Base-by-base conservation (phyloP, 2,888 invertebrate genomes). In the Pardosa pseudoannulata region DNA sequence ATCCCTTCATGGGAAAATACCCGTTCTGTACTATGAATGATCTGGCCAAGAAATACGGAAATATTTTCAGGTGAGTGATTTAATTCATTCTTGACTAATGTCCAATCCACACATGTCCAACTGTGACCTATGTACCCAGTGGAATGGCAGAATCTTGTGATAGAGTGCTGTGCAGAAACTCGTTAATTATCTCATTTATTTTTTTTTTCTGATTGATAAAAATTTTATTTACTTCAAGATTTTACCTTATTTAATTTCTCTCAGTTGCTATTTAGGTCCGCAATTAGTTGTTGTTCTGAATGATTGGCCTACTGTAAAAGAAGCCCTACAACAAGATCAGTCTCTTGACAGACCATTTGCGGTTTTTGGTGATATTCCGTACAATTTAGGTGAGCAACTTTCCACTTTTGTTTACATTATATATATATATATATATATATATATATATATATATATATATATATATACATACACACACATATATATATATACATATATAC, bases 251-350 rank as follows among this genome's bases (percentile, higher is more conserved):
- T n/a, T 9, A 36, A 46, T 65, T n/a, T 68, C 36, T 27, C 46
- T 79, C 19, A 79, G 79, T 9, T 7, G 72, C 13, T 32, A 65
- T 32, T 31, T 72, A 23, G 79, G 79, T 41, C 31, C 29, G 23
- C 56, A 29, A 1, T 31, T 23, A 5, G 31, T 41, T 23, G 79
- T 79, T 5, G 19, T 79, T 19, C 46, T 70, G 39, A 79, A 79
- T n/a, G 72, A 79, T 32, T 72, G 65, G 64, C 27, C 13, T 28
- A 27, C 72, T 0, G 11, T 72, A 19, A 72, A 72, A 79, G 79
- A 79, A 5, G 79, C 65, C 9, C 28, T 65, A 16, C 41, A 46
- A 27, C 62, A 72, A 64, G 19, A 36, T 9, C 36, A 19, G 23
- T 29, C 46, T 32, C 27, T 65, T 9, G 31, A 72, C 41, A 72